These are phyloP conservation scores for Ceuthmochares aereus DNA, from an alignment of 2,113 vertebrate genomes.

Conservation along the genomic window DNA sequence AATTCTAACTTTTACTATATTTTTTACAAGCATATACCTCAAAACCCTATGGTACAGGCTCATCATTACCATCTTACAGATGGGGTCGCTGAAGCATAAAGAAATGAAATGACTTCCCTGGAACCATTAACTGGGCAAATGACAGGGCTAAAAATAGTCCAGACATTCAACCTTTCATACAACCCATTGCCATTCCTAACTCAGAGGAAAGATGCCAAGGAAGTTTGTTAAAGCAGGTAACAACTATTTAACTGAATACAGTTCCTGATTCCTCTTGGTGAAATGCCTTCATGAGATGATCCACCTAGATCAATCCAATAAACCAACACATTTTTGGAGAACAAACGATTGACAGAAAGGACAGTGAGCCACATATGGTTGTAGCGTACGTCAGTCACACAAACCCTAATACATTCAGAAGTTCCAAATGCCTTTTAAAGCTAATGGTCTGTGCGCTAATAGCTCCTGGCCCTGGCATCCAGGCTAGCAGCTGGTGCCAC, in stretches of 20 bases:
- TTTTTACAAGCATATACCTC: background rate
- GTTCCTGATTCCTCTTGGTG: background rate
- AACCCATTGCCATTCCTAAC: background rate
- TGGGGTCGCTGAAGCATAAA: constrained; percentile 40
- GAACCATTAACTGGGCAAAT: constrained; percentile 48
- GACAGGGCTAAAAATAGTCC: constrained; percentile 47
- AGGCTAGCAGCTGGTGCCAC: constrained; percentile 74
- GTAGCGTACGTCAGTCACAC: constrained; percentile 9
- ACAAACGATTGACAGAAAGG: background rate
- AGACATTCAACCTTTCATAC: background rate
- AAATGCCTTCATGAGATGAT: background rate
- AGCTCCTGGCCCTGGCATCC: constrained; percentile 65
- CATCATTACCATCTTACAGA: constrained; percentile 53
- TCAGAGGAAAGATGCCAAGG: background rate
- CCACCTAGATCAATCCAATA: background rate
- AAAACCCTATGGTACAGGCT: constrained; percentile 46
- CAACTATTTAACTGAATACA: background rate
- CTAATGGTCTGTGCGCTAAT: constrained; percentile 72
- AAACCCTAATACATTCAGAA: constrained; percentile 18
- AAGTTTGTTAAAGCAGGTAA: background rate
- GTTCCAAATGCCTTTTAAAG: constrained; percentile 72
- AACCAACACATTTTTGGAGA: background rate
- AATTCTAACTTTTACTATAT: background rate
- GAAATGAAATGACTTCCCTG: constrained; percentile 42
- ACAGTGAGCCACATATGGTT: constrained; percentile 30